Conservation (phyloP, 1,140 invertebrate genomes). For the Stenopsyche tienmushanensis region DNA sequence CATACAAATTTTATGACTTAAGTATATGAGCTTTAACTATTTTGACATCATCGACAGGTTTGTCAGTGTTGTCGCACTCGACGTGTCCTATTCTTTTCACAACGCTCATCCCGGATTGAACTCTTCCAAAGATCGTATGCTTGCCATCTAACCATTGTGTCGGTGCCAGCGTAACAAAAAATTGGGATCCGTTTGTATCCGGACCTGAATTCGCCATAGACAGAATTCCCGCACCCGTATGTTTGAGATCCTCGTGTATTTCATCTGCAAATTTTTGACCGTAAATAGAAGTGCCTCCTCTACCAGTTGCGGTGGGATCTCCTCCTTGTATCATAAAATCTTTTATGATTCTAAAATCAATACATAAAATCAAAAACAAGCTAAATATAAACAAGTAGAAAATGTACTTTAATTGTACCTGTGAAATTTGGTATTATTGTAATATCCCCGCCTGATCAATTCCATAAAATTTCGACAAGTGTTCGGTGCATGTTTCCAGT, state of each 20-base stretch:
- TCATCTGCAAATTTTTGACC: constrained; percentile 95
- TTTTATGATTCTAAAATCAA: constrained; percentile 71
- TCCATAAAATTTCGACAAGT: constrained; percentile 98
- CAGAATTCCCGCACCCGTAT: constrained; percentile 77
- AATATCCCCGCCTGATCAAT: constrained; percentile 87
- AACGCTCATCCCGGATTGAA: constrained; percentile 85
- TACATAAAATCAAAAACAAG: background rate
- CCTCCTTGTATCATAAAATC: constrained; percentile 98
- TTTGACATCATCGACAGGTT: constrained; percentile 86
- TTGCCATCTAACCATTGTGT: constrained; percentile 98
- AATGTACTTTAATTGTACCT: constrained; percentile 41
- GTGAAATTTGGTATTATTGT: constrained; percentile 96
- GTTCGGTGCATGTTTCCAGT: constrained; percentile 96
- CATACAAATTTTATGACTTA: too few relatives aligned
- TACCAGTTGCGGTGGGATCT: constrained; percentile 92
- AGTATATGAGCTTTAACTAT: constrained; percentile 66
- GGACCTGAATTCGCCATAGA: constrained; percentile 89
- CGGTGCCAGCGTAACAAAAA: constrained; percentile 95
- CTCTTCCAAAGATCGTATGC: constrained; percentile 93
- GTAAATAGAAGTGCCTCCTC: constrained; percentile 96
- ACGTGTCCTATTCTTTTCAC: constrained; percentile 90
- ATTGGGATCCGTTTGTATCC: constrained; percentile 96
- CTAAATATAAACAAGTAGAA: background rate
- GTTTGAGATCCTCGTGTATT: constrained; percentile 91
- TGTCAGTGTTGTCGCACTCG: constrained; percentile 88